phyloP scores from a whole-genome alignment of 2,888 invertebrate genomes.

The Beris morrisii region DNA sequence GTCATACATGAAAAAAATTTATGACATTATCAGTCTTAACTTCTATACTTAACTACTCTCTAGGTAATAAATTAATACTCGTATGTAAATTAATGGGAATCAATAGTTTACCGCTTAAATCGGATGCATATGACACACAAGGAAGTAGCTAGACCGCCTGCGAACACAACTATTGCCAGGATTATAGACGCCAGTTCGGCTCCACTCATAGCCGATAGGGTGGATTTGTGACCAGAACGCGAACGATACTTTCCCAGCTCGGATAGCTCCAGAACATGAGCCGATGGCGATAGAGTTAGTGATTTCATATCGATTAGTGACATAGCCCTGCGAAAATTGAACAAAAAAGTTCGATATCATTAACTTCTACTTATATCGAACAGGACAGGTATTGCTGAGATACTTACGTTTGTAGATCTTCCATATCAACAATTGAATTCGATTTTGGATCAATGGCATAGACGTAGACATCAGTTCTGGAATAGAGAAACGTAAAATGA shows the following conservation, averaged over 20 bases:
- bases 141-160: conserved; percentile 78
- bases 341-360: not conserved
- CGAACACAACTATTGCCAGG: conserved; percentile 76
- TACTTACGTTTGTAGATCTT: conserved; percentile 73
- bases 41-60: not conserved
- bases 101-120: conserved; percentile 54
- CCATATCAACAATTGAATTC: conserved; percentile 80
- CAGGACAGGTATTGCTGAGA: not conserved
- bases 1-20: conserved; percentile 11
- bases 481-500: conserved; percentile 45
- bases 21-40: not conserved
- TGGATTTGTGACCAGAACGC: conserved; percentile 56
- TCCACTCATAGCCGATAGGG: conserved; percentile 60
- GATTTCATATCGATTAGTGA: conserved; percentile 63
- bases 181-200: conserved; percentile 80
- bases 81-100: not conserved
- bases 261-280: conserved; percentile 66
- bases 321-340: conserved; percentile 60
- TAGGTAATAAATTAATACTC: not conserved
- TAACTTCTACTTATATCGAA: not conserved
- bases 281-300: conserved; percentile 66
- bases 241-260: conserved; percentile 49
- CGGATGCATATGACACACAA: conserved; percentile 75
- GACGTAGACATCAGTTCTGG: conserved; percentile 81
- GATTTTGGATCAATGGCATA: conserved; percentile 82